phyloP scores from a whole-genome alignment of 2,888 invertebrate genomes.

The Achlya flavicornis region DNA sequence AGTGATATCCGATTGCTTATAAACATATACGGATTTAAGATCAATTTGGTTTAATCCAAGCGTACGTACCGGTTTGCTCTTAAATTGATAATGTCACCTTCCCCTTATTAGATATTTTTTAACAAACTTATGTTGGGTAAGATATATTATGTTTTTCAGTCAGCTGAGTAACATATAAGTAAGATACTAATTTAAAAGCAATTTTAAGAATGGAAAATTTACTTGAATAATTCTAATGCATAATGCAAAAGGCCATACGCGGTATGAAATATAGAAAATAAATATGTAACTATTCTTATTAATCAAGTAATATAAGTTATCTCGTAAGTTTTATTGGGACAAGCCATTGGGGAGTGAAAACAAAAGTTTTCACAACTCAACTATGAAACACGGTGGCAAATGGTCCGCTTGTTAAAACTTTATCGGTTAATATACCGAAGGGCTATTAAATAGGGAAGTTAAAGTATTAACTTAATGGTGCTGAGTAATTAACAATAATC shows the following conservation, averaged over 20 bases:
- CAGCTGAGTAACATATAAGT: too few species aligned
- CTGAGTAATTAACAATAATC: conserved; percentile 16
- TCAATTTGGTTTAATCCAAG: background rate
- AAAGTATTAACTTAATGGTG: conserved; percentile 22
- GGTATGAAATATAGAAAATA: conserved; percentile 10
- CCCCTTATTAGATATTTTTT: background rate
- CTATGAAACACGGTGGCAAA: conserved; percentile 32
- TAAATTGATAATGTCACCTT: background rate
- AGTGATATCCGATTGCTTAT: too few species aligned
- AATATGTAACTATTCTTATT: conserved; percentile 43
- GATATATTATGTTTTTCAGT: too few species aligned
- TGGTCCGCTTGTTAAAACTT: conserved; percentile 45
- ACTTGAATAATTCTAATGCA: background rate
- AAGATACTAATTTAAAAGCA: background rate
- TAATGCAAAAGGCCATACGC: background rate
- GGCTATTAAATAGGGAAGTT: conserved; percentile 25
- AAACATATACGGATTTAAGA: background rate
- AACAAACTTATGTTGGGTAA: background rate
- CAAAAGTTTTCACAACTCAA: conserved; percentile 41
- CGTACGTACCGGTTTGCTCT: background rate
- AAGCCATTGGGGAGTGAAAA: conserved; percentile 44
- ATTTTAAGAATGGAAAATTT: too few species aligned
- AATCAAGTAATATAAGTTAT: conserved; percentile 47
- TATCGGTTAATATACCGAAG: conserved; percentile 23
- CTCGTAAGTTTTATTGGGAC: conserved; percentile 50